Conservation (phyloP, 2,888 invertebrate species). For the Cephalotes varians region DNA sequence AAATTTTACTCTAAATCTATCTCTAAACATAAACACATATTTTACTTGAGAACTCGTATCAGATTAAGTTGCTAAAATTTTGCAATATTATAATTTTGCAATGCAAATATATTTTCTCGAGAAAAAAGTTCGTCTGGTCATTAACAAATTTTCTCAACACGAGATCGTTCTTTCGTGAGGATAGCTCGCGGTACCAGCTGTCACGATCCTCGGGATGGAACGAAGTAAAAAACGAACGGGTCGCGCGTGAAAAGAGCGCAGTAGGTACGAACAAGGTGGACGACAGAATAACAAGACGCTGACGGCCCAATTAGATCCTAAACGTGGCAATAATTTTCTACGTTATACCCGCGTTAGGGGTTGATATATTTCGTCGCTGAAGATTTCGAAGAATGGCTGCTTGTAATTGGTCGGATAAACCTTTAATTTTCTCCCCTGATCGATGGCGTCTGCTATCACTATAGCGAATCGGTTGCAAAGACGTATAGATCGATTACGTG, state of each 20-base stretch:
- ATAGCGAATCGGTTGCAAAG: conserved; percentile 37
- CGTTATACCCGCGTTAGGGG: conserved; percentile 49
- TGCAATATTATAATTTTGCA: neutral
- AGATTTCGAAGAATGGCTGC: conserved; percentile 50
- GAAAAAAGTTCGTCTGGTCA: neutral
- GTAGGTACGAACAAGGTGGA: conserved; percentile 55
- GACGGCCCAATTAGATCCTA: conserved; percentile 84
- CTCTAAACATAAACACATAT: too few relatives aligned
- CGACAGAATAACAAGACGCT: conserved; percentile 82
- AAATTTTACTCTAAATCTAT: conserved; percentile 1
- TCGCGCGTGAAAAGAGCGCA: conserved; percentile 32
- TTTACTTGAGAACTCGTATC: neutral
- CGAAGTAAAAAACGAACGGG: conserved; percentile 48
- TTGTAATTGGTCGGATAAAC: conserved; percentile 65
- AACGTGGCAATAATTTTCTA: conserved; percentile 68
- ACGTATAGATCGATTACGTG: conserved; percentile 50
- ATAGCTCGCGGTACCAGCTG: conserved; percentile 81
- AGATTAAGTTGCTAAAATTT: neutral
- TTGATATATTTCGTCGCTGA: conserved; percentile 66
- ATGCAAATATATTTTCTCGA: neutral
- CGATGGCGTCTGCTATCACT: conserved; percentile 53
- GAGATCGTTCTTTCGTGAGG: conserved; percentile 57
- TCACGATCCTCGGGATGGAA: conserved; percentile 77
- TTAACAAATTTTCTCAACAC: conserved; percentile 51
- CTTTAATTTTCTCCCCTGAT: conserved; percentile 62